These are phyloP conservation scores for Drosophila cracens DNA, from an alignment of 2,888 invertebrate genomes.

Conservation along the genomic window DNA sequence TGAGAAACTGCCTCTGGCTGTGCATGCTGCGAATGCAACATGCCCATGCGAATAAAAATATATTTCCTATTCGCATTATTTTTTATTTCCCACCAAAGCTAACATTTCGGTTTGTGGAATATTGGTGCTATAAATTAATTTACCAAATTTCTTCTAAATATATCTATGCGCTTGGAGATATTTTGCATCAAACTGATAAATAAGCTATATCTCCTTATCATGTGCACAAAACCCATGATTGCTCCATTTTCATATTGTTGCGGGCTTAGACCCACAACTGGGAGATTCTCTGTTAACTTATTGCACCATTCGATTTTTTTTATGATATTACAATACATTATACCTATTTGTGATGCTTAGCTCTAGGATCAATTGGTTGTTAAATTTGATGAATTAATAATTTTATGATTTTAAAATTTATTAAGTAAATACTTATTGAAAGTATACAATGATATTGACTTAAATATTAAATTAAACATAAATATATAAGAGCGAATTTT, in stretches of 20 bases:
- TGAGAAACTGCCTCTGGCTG: constrained; percentile 54
- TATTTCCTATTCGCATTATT: not conserved
- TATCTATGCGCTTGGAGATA: not conserved
- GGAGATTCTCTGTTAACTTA: not conserved
- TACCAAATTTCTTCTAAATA: not conserved
- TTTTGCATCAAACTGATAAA: not conserved
- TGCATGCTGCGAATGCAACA: constrained; percentile 29
- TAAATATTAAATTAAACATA: not conserved
- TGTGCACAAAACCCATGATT: not conserved
- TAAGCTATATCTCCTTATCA: not conserved
- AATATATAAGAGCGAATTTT: not conserved
- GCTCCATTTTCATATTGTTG: not conserved
- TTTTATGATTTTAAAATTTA: not conserved
- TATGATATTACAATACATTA: not conserved
- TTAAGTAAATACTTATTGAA: not conserved
- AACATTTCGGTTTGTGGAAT: not conserved
- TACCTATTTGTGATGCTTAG: not conserved
- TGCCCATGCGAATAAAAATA: constrained; percentile 33
- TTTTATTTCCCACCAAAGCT: constrained; percentile 16
- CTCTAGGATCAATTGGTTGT: not conserved
- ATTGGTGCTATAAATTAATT: not conserved
- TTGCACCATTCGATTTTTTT: not conserved
- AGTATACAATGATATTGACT: not conserved
- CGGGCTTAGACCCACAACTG: not conserved
- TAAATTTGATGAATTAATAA: not conserved